Evolutionary conservation across 2,797 vertebrate genomes (phyloP), one percentile per base, ranked within the genome.

Genomic region (Argyrosomus regius): DNA sequence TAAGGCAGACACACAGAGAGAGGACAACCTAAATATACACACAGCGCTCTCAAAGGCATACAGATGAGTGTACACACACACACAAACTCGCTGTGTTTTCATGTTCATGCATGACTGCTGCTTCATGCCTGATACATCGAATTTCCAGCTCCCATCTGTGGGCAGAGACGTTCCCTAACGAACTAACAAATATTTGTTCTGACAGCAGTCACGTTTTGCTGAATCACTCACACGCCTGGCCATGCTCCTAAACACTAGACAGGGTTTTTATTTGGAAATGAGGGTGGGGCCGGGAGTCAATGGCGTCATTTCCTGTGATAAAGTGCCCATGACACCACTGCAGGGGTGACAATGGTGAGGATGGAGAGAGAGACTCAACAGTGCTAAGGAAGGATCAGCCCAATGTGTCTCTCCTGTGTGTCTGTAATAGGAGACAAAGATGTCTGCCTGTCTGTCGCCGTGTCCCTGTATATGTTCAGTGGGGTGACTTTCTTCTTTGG

Each of bases 131-230:
- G 45, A 73, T 75, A 43, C 35, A 46, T 61, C n/a, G 50, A 75
- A 72, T 74, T 66, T 62, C 57, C 57, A 64, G 77, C 31, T n/a
- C 59, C 78, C 85, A 74, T 81, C 78, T 85, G 77, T 7, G 41
- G 41, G 20, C 41, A 74, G 74, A 77, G 57, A 68, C 6, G 57
- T 26, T 16, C 4, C 18, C 22, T 11, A 80, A 63, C 61, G 53
- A 20, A 43, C 48, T 28, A 59, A 88, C 80, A 83, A 69, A 85
- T 63, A 91, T 90, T 35, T 62, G 48, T 50, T 9, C 41, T 62
- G 91, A 92, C 88, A 88, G 82, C 78, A 58, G 89, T 92, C 88
- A 92, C 88, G 85, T 93, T 92, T 91, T 89, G 89, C 89, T 92
- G 91, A 92, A 83, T 93, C 91, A 93, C 84, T 78, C 89, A 85